Evolutionary conservation across 2,888 invertebrate species (phyloP), one percentile per base, ranked within the genome.

Genomic region (Ormyrus nitidulus): DNA sequence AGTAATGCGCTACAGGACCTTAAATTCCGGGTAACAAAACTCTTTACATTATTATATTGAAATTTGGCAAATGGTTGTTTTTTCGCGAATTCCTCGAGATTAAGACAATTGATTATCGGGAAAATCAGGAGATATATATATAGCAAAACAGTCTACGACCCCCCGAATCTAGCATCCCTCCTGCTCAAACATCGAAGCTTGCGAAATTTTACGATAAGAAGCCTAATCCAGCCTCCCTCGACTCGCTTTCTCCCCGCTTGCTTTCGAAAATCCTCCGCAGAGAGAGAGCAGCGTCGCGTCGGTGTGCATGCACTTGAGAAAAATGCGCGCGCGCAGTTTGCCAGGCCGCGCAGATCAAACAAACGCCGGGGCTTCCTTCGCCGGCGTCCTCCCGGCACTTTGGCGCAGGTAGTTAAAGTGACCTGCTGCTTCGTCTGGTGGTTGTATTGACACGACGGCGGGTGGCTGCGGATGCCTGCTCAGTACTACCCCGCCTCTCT

Each of bases 351-450:
- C 59, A 77, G 54, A 70, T 77, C 70, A 77, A 77, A 77, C 77
- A 77, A 70, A 62, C 61, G 5, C 44, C 34, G 66, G 13, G 19
- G 48, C 66, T 66, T 2, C 56, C 19, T 66, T 34, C 48, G 53
- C 19, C 49, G 48, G 19, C 70, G 34, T 59, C 59, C 46, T 54
- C 58, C 78, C 65, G 58, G 80, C 79, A 76, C 78, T 59, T 73
- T 81, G 84, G 83, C 81, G 83, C 83, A 84, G 83, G 83, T 83
- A 83, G 85, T 85, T 83, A 81, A 82, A 85, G 78, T 86, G 85
- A 88, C 88, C 87, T 87, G 86, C 85, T 85, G 84, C 85, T 88
- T 86, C 83, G 84, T 84, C 88, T 87, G 87, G 86, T 88, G 86
- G 86, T 84, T 82, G 85, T 87, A 88, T 89, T 88, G 87, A 87